Evolutionary conservation across 2,888 invertebrate species (phyloP), one percentile per base, ranked within the genome.

Genomic region (Eupithecia inturbata): DNA sequence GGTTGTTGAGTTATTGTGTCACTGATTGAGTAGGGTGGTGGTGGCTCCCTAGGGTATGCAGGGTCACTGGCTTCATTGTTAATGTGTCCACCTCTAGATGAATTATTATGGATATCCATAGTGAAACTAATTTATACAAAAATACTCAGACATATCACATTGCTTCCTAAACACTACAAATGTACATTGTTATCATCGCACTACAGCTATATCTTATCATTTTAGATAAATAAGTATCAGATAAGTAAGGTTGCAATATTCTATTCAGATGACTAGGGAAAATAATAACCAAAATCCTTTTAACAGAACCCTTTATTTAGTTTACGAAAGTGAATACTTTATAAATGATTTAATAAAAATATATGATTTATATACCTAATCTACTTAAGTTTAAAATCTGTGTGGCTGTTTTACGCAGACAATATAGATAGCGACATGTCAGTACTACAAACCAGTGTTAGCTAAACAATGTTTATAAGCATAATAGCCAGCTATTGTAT

Each of bases 11-110:
- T 82, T 49, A 81, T 79, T 26, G 77, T 69, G 12, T 68, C 64
- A 49, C 73, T 71, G 16, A 80, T 78, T 0, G 88, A 82, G 77
- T 94, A 94, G 0, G 93, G 91, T 2, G 94, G 93, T 9, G 93
- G 94, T 22, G 88, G 89, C 33, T 90, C 89, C 53, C 84, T 80
- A 33, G 82, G 79, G n/a, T 62, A 72, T 2, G 81, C 75, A 71
- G 78, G 80, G 68, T 85, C 88, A 75, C 82, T 80, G 26, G 81
- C 83, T 62, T 81, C 74, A 78, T 78, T 66, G 31, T 64, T 36
- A 22, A 12, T 33, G n/a, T 83, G 68, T 67, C 85, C 85, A 70
- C 81, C 81, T 22, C 75, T 79, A 60, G 79, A 77, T 60, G 82
- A 81, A 78, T 85, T 85, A 9, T 83, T 70, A 72, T 82, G 75